A percentile compares a stretch with the other conserved stretches of the same genome.
Conservation (phyloP, 2,113 vertebrate genomes). For the Orientallactaga bullata region DNA sequence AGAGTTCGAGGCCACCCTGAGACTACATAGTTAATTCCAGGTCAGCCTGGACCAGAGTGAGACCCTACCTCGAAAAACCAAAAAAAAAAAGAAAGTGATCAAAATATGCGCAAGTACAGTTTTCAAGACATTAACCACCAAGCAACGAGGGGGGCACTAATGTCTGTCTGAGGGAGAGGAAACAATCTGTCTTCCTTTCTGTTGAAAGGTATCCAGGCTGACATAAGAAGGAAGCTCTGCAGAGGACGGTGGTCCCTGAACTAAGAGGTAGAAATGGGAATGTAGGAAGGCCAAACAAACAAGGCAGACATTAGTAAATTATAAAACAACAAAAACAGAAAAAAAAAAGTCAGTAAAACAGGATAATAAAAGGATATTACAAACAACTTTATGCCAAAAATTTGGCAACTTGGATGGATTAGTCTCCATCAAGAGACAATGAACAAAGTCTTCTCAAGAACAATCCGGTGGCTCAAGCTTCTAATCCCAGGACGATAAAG, state of each 20-base stretch:
- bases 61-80: too few species aligned
- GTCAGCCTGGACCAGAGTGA: too few species aligned
- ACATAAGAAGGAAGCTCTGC: background rate
- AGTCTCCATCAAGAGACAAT: too few species aligned
- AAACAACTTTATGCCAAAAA: background rate
- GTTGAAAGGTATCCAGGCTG: background rate
- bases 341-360: background rate
- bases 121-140: slow-evolving; percentile 5
- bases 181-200: background rate
- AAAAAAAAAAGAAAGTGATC: too few species aligned
- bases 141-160: background rate
- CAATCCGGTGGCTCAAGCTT: too few species aligned
- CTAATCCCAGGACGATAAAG: too few species aligned
- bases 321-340: background rate
- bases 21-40: too few species aligned
- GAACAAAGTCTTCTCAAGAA: background rate
- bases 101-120: slow-evolving; percentile 29
- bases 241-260: background rate
- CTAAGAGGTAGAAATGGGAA: background rate
- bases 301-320: background rate
- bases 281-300: background rate
- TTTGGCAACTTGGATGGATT: background rate
- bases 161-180: background rate
- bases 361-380: background rate
- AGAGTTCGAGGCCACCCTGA: too few species aligned